These are phyloP conservation scores for Lasioglossum leucozonium DNA, from an alignment of 2,888 invertebrate genomes.

Conservation along the genomic window DNA sequence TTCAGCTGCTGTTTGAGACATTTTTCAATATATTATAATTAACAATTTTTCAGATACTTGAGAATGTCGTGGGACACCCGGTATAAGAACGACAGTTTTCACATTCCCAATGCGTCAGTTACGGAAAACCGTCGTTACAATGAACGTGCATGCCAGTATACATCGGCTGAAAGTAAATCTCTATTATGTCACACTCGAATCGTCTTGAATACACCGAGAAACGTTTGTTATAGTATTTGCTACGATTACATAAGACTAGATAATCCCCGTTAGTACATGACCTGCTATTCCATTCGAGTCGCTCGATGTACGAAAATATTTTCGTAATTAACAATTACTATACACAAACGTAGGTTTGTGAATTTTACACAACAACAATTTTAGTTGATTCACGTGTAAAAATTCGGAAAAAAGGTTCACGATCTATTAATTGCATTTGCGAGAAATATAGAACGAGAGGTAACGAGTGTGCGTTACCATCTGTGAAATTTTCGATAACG, in stretches of 20 bases:
- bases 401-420: neutral
- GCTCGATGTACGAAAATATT: neutral
- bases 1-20: neutral
- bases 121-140: neutral
- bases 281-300: neutral
- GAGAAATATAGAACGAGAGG: neutral
- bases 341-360: neutral
- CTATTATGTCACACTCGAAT: neutral
- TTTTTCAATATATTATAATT: neutral
- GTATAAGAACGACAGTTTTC: constrained; percentile 3
- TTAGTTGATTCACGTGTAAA: neutral
- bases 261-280: neutral
- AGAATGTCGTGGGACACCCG: neutral
- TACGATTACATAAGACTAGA: neutral
- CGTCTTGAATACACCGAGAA: neutral
- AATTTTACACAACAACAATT: neutral
- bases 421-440: neutral
- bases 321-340: neutral
- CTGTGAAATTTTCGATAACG: constrained; percentile 1
- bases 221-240: neutral
- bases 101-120: neutral
- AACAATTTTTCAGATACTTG: neutral
- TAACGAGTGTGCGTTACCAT: neutral
- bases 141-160: neutral
- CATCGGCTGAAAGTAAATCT: neutral